These are phyloP conservation scores for Astreopora myriophthalma DNA, from an alignment of 64 coral and sea anemone genomes.

Conservation along the genomic window DNA sequence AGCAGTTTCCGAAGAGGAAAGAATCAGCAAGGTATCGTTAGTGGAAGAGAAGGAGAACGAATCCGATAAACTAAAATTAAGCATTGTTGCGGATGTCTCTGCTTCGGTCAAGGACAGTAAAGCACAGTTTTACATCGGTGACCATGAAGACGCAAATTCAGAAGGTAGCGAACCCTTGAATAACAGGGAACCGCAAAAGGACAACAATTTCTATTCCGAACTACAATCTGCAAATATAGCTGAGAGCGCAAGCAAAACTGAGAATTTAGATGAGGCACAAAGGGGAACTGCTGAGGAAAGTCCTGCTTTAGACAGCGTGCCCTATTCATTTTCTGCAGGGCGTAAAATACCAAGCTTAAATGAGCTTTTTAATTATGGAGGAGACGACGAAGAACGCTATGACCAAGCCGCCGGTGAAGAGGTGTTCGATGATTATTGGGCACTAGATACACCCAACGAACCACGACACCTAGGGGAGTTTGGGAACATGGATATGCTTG, in stretches of 20 bases:
- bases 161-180: not conserved
- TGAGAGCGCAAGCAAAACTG: not conserved
- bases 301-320: not conserved
- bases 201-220: conserved; percentile 43
- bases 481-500: not conserved
- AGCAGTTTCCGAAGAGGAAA: not conserved
- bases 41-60: not conserved
- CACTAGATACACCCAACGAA: not conserved
- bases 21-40: not conserved
- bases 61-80: not conserved
- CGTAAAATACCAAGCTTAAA: conserved; percentile 23
- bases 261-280: not conserved
- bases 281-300: not conserved
- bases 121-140: conserved; percentile 9
- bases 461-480: not conserved
- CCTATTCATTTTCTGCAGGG: not conserved
- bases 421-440: conserved; percentile 2
- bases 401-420: not conserved
- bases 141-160: not conserved
- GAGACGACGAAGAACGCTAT: not conserved
- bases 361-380: conserved; percentile 8
- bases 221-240: not conserved
- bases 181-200: not conserved
- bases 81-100: not conserved
- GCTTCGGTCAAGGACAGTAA: not conserved